Evolutionary conservation across 2,797 vertebrate species (phyloP), one percentile per base, ranked within the genome.

Genomic region (Sebastes baramenuke): DNA sequence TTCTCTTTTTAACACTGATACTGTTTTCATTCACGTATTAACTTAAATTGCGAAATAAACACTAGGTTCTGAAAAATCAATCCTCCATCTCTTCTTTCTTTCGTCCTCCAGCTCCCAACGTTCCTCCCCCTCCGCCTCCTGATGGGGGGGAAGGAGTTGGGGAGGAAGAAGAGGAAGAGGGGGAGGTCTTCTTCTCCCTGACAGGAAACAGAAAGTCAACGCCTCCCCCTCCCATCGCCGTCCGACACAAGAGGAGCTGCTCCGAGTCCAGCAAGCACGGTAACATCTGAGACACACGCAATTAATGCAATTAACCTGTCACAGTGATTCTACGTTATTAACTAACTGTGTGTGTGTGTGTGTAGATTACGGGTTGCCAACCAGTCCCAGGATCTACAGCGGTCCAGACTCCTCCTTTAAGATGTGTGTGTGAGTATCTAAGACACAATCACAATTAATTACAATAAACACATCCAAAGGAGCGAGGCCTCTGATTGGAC

Each of bases 181-280:
- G 72, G 1, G 92, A 93, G 69, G 87, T 93, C 18, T 94, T 93
- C 84, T 79, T 91, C 75, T 11, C 86, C 14, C 30, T 83, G 59
- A 77, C 88, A 79, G 84, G 86, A 83, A 92, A 78, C 67, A 95
- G 89, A 86, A 96, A 93, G 87, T 75, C 81, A 27, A 94, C 91
- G 30, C 92, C 94, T 59, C 94, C 91, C 36, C 94, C 94, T 77
- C 92, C 94, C 24, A 87, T 95, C 13, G 87, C 88, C 36, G 91
- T 92, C 72, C 94, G 96, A 30, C 95, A 97, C 93, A 97, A 96
- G 90, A 92, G 94, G 62, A 96, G 95, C 56, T 94, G 95, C 66
- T 97, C 96, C 0, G 97, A 97, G 87, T 96, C 95, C 22, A 82
- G 82, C 75, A 92, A 85, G 52, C 80, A 88, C 9, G 88, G 90